Evolutionary conservation across 1,140 invertebrate species (phyloP), one percentile per base, ranked within the genome.

Genomic region (Cyclargus thomasi): DNA sequence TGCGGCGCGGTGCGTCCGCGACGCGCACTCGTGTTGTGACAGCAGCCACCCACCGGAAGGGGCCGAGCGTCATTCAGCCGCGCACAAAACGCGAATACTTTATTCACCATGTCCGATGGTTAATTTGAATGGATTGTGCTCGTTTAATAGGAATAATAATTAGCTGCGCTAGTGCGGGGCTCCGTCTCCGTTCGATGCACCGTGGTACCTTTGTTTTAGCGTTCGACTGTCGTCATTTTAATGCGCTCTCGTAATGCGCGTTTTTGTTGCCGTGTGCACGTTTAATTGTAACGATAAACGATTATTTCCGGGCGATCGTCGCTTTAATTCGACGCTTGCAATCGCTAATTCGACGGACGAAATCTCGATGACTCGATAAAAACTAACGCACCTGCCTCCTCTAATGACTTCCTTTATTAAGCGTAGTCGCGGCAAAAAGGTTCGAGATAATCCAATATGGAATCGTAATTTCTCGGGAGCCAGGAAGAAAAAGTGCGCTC

Each of bases 11-110:
- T 84, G 85, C 81, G 85, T 84, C 75, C 81, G 80, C 85, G 83
- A 83, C 83, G 86, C 86, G 85, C 83, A 83, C 81, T 85, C 86
- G 78, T 90, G 88, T 89, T 89, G 85, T 89, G 86, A 89, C 86
- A 88, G 85, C 84, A 88, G 80, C 85, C 86, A 89, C 88, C 88
- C 88, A 90, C 86, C 88, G 88, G 88, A 90, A 90, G 85, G 75
- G 81, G 81, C 83, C 86, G 77, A 82, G 83, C 83, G 83, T 89
- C 86, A 88, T 90, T 90, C 86, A 90, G 80, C 72, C 80, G 76
- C 75, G 71, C 80, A 90, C 85, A 90, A 88, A 87, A 87, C 85
- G 87, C 85, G 81, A 89, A 86, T 86, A 80, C 79, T 84, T 86
- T 84, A 88, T 90, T 90, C 85, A 85, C 80, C 75, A 83, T 81